A percentile compares a stretch with the other conserved stretches of the same genome.
These are phyloP conservation scores for Scomber japonicus DNA, from an alignment of 2,113 vertebrate species.

Conservation along the genomic window DNA sequence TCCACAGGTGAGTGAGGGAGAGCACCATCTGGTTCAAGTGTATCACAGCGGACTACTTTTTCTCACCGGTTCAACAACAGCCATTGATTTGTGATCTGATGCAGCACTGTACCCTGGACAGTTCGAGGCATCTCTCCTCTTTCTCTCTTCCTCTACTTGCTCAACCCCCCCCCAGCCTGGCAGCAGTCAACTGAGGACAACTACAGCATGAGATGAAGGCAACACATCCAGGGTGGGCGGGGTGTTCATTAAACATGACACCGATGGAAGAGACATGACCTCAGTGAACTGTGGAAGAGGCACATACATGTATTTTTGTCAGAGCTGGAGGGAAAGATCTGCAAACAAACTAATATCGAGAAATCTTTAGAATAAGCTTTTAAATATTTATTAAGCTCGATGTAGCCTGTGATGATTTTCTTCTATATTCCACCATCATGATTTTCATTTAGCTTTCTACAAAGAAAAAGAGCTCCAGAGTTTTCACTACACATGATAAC, in stretches of 20 bases:
- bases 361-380: constrained; percentile 16
- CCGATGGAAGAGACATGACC: constrained; percentile 41
- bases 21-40: constrained; percentile 27
- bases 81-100: constrained; percentile 61
- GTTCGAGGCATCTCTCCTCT: constrained; percentile 33
- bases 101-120: constrained; percentile 29
- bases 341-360: constrained; percentile 64
- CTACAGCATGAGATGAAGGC: constrained; percentile 20
- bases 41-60: constrained; percentile 47
- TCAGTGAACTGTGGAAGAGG: constrained; percentile 26
- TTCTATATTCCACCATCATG: background rate
- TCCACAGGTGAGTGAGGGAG: constrained; percentile 44
- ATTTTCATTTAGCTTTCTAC: constrained; percentile 20
- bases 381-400: background rate
- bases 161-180: constrained; percentile 25
- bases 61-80: constrained; percentile 36
- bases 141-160: constrained; percentile 36
- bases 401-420: constrained; percentile 39
- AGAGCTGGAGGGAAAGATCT: constrained; percentile 45
- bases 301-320: constrained; percentile 42
- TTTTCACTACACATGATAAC: constrained; percentile 1
- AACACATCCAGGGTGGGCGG: constrained; percentile 17
- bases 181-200: constrained; percentile 67
- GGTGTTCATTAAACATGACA: constrained; percentile 70
- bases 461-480: background rate